Evolutionary conservation across 2,797 vertebrate species (phyloP), one percentile per base, ranked within the genome.

Genomic region (Cuculus canorus): DNA sequence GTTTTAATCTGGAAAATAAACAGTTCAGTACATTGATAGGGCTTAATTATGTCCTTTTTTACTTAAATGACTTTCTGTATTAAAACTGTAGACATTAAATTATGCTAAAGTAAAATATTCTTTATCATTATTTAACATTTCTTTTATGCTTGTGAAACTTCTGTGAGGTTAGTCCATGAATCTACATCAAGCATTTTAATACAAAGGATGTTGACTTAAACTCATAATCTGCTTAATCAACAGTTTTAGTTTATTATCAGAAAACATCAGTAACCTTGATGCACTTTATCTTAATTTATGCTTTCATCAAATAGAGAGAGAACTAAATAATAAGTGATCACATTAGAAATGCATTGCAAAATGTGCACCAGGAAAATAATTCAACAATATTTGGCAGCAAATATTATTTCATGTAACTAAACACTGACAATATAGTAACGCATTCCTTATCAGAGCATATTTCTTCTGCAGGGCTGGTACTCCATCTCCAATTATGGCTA

Each of bases 1-100:
- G 97, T 97, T 97, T 97, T 96, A 96, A 97, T 98, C 90, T 97
- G 95, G 95, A 97, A 98, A 97, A 95, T 95, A 98, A 97, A 97
- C 92, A 97, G 61, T 89, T 95, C 72, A 30, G 86, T 95, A 92
- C 95, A 96, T 96, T 95, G 95, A 97, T 96, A 95, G 94, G 93
- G 73, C 89, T 97, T 98, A 97, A 98, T 98, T 97, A 95, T 90
- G 52, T 96, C 85, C 91, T 95, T 94, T 93, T 82, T 94, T 90
- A 94, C 92, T 96, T 97, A 97, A 97, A 98, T 97, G n/a, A 93
- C 64, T 98, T 97, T 97, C 90, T 96, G 50, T 97, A 97, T 96
- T 95, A 96, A 97, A 97, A 93, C 82, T 86, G 63, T 81, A 90
- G 83, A 88, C 90, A 91, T 27, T 95, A 90, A 96, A 93, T 96